Base-by-base conservation (phyloP, 2,797 vertebrate species). In the Garrulus glandarius region DNA sequence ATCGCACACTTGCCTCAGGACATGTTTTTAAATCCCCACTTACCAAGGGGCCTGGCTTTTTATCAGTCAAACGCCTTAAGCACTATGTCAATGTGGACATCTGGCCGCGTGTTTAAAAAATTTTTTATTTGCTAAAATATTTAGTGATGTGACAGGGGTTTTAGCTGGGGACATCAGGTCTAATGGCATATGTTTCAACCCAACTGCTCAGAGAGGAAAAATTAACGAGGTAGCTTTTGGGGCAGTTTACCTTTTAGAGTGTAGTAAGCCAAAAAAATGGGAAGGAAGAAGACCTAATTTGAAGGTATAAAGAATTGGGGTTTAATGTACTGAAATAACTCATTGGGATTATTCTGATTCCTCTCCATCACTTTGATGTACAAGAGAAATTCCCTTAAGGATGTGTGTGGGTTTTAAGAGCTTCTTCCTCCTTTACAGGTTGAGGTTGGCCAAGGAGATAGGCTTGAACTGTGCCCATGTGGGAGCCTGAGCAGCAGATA, bases 21-120 rank as follows among this genome's bases (percentile, higher is more conserved):
- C 98, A 97, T 97, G 97, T 98, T 98, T 99, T 99, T 98, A 99
- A 99, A 99, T 99, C 99, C 98, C 98, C 98, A 96, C 98, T 98
- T 98, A 99, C 98, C 98, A 97, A 96, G 98, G 98, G 98, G 98
- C 98, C 98, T 95, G 97, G 98, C 98, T 98, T 98, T 99, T 99
- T 98, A 99, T 99, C 99, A 99, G 98, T 98, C 98, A 98, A 98
- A 98, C 95, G 99, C 99, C 99, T 98, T 98, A 98, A 99, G 99
- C 99, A 96, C 98, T 99, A 96, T 99, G 98, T 99, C 99, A 98
- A 95, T 96, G 98, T 98, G 99, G 99, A 99, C 99, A 99, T 99
- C 99, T 99, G 99, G 99, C 98, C 98, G 96, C 97, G 97, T 97
- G 96, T 98, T 98, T 97, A 97, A 98, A 98, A 98, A 98, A 82